phyloP scores from a whole-genome alignment of 1,140 invertebrate species.

The Caenorhabditis remanei region DNA sequence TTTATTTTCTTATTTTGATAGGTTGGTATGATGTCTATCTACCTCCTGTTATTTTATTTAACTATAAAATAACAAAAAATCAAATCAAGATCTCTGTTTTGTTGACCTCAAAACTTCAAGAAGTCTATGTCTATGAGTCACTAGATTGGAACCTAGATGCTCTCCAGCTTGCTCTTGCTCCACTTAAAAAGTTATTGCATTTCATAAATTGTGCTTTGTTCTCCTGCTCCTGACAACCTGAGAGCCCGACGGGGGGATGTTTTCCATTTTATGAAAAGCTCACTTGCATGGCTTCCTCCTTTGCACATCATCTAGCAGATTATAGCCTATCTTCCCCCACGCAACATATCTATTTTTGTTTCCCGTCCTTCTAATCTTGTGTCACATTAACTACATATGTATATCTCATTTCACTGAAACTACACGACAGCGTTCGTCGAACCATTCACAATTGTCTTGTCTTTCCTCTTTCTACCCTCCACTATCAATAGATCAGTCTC shows the following conservation, averaged over 20 bases:
- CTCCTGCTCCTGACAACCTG: background rate
- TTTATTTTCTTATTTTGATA: background rate
- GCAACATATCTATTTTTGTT: slow-evolving; percentile 32
- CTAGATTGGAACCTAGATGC: background rate
- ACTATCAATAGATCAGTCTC: slow-evolving; percentile 19
- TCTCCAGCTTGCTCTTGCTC: background rate
- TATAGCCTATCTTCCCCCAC: slow-evolving; percentile 23
- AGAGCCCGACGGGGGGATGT: too few relatives aligned
- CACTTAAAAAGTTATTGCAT: slow-evolving; percentile 33
- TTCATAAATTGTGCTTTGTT: slow-evolving; percentile 41
- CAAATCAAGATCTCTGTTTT: background rate
- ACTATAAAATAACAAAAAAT: slow-evolving; percentile 2
- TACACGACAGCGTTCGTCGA: slow-evolving; percentile 9
- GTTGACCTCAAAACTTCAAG: background rate
- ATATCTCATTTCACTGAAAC: slow-evolving; percentile 19
- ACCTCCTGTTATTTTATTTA: background rate
- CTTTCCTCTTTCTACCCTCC: background rate
- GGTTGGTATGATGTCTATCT: slow-evolving; percentile 5
- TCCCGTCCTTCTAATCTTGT: background rate
- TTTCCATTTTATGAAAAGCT: slow-evolving; percentile 8
- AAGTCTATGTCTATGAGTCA: background rate
- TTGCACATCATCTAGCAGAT: background rate
- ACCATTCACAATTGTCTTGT: slow-evolving; percentile 17
- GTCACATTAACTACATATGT: slow-evolving; percentile 11
- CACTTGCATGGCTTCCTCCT: background rate